These are phyloP conservation scores for Penaeus chinensis DNA, from an alignment of 1,140 invertebrate species.

Conservation along the genomic window DNA sequence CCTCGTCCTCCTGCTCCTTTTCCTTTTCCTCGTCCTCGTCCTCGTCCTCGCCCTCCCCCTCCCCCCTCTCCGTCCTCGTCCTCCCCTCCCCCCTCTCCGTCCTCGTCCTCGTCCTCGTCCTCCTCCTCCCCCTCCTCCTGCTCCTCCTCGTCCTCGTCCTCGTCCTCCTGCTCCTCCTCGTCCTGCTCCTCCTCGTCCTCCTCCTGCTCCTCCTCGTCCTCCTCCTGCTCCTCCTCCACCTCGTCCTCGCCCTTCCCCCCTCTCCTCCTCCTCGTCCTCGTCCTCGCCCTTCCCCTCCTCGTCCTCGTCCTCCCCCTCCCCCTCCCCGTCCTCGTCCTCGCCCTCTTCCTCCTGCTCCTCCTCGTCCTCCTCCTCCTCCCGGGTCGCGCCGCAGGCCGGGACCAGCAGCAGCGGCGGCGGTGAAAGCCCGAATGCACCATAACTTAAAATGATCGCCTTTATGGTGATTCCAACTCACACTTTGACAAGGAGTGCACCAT, in stretches of 20 bases:
- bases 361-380: not conserved
- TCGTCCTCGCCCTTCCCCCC: not conserved
- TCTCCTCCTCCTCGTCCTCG: not conserved
- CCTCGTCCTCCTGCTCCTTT: not conserved
- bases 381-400: not conserved
- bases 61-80: not conserved
- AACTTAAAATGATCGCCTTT: constrained; percentile 58
- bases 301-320: too few species aligned
- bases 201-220: not conserved
- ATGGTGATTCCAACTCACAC: constrained; percentile 56
- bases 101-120: not conserved
- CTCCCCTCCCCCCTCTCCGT: not conserved
- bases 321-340: not conserved
- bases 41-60: not conserved
- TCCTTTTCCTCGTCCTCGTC: not conserved
- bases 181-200: not conserved
- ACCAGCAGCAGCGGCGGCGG: not conserved
- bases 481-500: constrained; percentile 59
- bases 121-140: too few species aligned
- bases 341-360: not conserved
- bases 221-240: not conserved
- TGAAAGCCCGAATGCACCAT: constrained; percentile 56
- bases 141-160: too few species aligned
- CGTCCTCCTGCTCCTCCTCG: not conserved
- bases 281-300: not conserved